A percentile compares a stretch with the other conserved stretches of the same genome.
phyloP scores from a whole-genome alignment of 1,140 invertebrate genomes.

The Halesus radiatus region DNA sequence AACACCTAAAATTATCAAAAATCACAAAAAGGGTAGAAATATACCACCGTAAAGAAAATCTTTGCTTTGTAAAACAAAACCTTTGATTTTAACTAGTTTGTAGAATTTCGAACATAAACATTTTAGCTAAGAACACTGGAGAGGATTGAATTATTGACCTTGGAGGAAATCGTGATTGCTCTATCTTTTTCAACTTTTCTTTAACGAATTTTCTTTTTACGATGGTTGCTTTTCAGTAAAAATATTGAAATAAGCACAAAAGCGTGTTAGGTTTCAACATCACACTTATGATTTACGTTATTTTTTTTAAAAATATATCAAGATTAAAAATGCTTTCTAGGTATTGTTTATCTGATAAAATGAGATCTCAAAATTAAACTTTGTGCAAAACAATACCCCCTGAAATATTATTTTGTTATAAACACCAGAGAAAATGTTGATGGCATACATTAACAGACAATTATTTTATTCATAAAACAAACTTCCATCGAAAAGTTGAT shows the following conservation, averaged over 20 bases:
- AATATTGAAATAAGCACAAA: conserved; percentile 38
- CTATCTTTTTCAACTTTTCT: too few relatives aligned
- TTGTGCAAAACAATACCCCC: neutral
- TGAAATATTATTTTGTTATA: neutral
- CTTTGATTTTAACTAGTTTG: too few relatives aligned
- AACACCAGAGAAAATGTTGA: too few relatives aligned
- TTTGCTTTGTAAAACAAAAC: too few relatives aligned
- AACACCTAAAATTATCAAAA: neutral
- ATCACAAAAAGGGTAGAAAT: neutral
- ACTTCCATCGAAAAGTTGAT: too few relatives aligned
- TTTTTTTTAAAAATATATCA: conserved; percentile 18
- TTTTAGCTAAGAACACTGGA: too few relatives aligned
- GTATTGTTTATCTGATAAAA: neutral
- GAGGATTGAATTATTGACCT: too few relatives aligned
- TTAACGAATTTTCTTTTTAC: neutral
- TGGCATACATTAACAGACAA: too few relatives aligned
- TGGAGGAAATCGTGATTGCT: too few relatives aligned
- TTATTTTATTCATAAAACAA: too few relatives aligned
- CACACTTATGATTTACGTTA: conserved; percentile 29
- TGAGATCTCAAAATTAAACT: neutral
- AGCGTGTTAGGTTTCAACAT: conserved; percentile 10
- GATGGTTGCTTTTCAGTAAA: neutral
- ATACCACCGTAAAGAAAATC: too few relatives aligned
- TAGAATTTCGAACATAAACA: too few relatives aligned
- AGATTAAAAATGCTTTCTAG: neutral